Conservation (phyloP, 2,888 invertebrate species). For the Tetranychus piercei region DNA sequence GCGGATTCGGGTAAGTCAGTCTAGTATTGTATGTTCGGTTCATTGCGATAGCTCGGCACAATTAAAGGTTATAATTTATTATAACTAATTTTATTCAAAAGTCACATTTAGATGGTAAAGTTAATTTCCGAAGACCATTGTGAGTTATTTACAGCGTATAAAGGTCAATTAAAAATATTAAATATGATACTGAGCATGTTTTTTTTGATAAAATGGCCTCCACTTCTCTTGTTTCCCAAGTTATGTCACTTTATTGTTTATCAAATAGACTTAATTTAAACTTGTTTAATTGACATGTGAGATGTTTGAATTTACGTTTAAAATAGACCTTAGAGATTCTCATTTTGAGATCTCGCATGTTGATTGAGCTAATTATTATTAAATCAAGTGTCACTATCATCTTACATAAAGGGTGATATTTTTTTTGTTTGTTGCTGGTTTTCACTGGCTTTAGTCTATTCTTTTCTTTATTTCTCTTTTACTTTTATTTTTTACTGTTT, state of each 20-base stretch:
- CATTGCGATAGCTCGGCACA: too few species aligned
- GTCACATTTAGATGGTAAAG: too few species aligned
- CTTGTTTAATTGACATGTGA: background rate
- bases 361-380: background rate
- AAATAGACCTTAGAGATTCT: background rate
- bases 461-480: background rate
- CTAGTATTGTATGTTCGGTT: too few species aligned
- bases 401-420: background rate
- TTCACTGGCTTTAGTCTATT: background rate
- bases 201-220: background rate
- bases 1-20: too few species aligned
- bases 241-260: conserved; percentile 1
- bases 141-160: too few species aligned
- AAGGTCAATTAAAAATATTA: too few species aligned
- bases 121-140: too few species aligned
- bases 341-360: background rate
- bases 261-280: background rate
- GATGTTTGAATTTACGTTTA: background rate
- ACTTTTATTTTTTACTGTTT: background rate
- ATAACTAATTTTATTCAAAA: too few species aligned
- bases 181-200: background rate
- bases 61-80: too few species aligned
- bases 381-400: background rate
- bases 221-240: background rate
- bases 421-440: background rate